phyloP scores from a whole-genome alignment of 2,888 invertebrate genomes.

The Galeruca laticollis region DNA sequence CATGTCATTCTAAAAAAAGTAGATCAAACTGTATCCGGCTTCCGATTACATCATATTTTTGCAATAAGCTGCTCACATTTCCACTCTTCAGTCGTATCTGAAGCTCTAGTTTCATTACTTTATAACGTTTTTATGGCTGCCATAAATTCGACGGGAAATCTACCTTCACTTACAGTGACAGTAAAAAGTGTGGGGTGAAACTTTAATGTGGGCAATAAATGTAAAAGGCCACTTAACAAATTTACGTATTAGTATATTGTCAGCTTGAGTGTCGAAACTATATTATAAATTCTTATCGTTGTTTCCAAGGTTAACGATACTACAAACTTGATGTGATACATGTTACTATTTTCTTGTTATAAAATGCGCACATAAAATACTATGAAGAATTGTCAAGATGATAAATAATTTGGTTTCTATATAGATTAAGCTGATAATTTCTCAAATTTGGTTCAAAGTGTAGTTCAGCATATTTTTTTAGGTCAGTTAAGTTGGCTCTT shows the following conservation, averaged over 20 bases:
- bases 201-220: constrained; percentile 5
- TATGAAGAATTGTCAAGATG: too few species aligned
- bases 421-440: too few species aligned
- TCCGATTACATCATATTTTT: background rate
- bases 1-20: background rate
- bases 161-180: constrained; percentile 2
- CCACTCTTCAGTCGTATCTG: constrained; percentile 4
- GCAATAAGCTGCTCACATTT: constrained; percentile 1
- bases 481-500: too few species aligned
- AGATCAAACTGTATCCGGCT: background rate
- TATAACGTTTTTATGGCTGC: constrained; percentile 6
- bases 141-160: constrained; percentile 1
- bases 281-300: background rate
- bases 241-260: background rate
- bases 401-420: too few species aligned
- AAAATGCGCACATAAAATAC: too few species aligned
- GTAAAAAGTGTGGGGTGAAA: constrained; percentile 8
- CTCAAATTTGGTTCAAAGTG: too few species aligned
- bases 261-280: background rate
- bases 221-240: background rate
- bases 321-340: background rate
- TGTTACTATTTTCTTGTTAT: too few species aligned
- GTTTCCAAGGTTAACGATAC: background rate
- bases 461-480: too few species aligned
- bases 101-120: constrained; percentile 4